phyloP scores from a whole-genome alignment of 2,888 invertebrate species.

The Cylindroiulus punctatus region DNA sequence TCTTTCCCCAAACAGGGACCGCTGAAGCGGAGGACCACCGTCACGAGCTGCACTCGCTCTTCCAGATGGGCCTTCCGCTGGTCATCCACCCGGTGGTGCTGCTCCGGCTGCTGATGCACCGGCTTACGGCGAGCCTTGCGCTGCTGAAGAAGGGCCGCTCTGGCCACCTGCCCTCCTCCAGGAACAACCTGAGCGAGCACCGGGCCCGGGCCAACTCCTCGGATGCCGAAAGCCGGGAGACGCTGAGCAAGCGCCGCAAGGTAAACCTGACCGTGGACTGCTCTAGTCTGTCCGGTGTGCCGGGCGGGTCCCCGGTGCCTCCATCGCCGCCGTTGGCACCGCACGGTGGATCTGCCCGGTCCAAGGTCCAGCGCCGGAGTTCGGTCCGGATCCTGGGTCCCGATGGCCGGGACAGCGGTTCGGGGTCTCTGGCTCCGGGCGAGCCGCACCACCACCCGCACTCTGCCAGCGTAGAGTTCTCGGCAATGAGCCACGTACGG shows the following conservation, averaged over 20 bases:
- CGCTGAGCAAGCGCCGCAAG: slow-evolving; percentile 66
- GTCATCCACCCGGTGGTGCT: slow-evolving; percentile 71
- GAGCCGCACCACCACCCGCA: slow-evolving; percentile 58
- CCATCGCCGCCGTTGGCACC: slow-evolving; percentile 48
- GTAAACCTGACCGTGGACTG: slow-evolving; percentile 67
- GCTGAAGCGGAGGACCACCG: slow-evolving; percentile 52
- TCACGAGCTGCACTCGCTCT: slow-evolving; percentile 64
- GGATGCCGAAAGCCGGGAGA: slow-evolving; percentile 65
- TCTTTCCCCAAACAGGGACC: slow-evolving; percentile 39
- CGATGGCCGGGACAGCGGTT: slow-evolving; percentile 63
- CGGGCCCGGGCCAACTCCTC: neutral
- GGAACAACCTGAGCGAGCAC: neutral
- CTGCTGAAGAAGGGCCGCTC: slow-evolving; percentile 60
- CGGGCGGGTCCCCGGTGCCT: slow-evolving; percentile 57
- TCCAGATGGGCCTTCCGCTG: slow-evolving; percentile 68
- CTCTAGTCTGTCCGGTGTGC: slow-evolving; percentile 60
- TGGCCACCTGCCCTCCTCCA: slow-evolving; percentile 62
- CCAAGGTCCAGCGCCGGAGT: slow-evolving; percentile 58
- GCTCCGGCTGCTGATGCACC: slow-evolving; percentile 70
- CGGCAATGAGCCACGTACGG: neutral
- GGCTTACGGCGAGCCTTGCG: slow-evolving; percentile 68
- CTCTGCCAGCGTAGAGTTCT: slow-evolving; percentile 51
- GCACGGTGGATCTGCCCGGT: slow-evolving; percentile 59
- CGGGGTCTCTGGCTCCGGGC: slow-evolving; percentile 61
- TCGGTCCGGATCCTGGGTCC: slow-evolving; percentile 56